Evolutionary conservation across 2,888 invertebrate genomes (phyloP), one percentile per base, ranked within the genome.

Genomic region (Chymomyza amoena): DNA sequence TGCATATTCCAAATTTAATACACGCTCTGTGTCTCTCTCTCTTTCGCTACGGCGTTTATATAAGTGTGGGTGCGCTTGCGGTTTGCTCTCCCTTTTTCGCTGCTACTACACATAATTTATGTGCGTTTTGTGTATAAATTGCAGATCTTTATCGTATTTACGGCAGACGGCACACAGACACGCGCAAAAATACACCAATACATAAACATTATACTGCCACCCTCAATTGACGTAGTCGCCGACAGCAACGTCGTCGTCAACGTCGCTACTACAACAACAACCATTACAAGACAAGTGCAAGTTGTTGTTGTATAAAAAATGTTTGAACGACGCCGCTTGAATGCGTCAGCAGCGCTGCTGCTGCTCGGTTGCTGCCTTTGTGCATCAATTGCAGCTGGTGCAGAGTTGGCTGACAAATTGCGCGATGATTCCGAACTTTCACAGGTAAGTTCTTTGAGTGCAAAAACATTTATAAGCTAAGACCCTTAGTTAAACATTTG

Each of bases 401-500:
- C 87, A 67, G 88, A 87, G 60, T 70, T 90, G 74, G 93, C 94
- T 78, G 94, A 95, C 90, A 94, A 94, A 92, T 93, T 95, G 80
- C 92, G 92, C 81, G 93, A 93, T 90, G 95, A 95, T 91, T 90
- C 93, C 73, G 95, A 95, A 90, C 93, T 95, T 79, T 94, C 95
- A 78, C 94, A 95, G 95, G 95, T 95, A 93, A 92, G 89, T 32
- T 32, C 7, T 81, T 66, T 39, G 60, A 72, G 52, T 59, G n/a
- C 7, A 32, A 32, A 32, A 7, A 32, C 25, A 32, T 28, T 6
- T 28, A 62, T 60, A 25, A 28, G 25, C 56, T 52, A 60, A 25
- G 66, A 61, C 60, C 36, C 13, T 59, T n/a, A 45, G 52, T 9
- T 52, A 13, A 15, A 15, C 54, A 52, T 18, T 50, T 36, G 10